Percentiles rank a stretch among this genome's conserved stretches.
Conservation (phyloP, 2,797 vertebrate genomes). For the Kryptolebias ocellatus region DNA sequence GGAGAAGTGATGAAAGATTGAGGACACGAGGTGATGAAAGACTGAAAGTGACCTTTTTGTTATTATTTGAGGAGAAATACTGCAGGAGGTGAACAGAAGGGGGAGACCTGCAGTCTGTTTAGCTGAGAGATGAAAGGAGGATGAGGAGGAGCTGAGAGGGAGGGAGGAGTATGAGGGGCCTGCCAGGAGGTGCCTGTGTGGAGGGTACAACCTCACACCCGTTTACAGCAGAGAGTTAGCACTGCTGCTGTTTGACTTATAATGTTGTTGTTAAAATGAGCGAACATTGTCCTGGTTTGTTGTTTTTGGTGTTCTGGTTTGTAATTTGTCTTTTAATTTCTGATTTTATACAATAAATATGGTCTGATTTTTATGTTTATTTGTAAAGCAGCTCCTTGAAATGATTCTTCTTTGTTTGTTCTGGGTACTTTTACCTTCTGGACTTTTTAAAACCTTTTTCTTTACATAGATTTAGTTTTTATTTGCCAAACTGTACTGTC, state of each 20-base stretch:
- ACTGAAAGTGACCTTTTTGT: not conserved
- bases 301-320: too few relatives aligned
- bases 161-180: slow-evolving; percentile 46
- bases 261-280: too few relatives aligned
- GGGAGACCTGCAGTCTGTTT: slow-evolving; percentile 13
- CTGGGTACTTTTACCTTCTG: too few relatives aligned
- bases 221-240: not conserved
- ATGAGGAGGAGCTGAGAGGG: not conserved
- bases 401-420: too few relatives aligned
- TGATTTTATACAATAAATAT: too few relatives aligned
- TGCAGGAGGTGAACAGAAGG: slow-evolving; percentile 9
- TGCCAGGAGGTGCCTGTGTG: slow-evolving; percentile 79
- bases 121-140: not conserved
- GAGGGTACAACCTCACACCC: slow-evolving; percentile 59
- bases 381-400: too few relatives aligned
- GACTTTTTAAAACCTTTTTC: too few relatives aligned
- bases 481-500: too few relatives aligned
- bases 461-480: too few relatives aligned
- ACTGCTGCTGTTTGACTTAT: not conserved
- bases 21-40: not conserved
- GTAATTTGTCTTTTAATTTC: too few relatives aligned
- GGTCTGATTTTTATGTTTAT: too few relatives aligned
- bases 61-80: not conserved
- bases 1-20: not conserved
- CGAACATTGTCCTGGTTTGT: too few relatives aligned